Conservation (phyloP, 1,140 invertebrate genomes). For the Magallana gigas region DNA sequence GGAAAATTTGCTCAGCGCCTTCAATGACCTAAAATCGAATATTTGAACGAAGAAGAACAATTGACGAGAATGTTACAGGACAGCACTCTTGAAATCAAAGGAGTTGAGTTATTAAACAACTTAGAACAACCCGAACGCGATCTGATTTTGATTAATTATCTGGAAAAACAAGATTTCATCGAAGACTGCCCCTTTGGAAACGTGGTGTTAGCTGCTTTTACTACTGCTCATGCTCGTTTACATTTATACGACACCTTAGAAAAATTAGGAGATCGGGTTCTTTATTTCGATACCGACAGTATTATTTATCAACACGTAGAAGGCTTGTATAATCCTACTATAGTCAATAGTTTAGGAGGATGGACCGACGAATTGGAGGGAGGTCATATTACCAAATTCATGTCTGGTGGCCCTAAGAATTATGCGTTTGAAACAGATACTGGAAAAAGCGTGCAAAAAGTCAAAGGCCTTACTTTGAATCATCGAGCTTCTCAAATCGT, state of each 20-base stretch:
- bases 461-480: constrained; percentile 41
- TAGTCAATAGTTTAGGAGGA: neutral
- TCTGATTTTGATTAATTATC: neutral
- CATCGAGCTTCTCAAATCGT: neutral
- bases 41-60: neutral
- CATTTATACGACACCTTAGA: constrained; percentile 76
- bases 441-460: constrained; percentile 37
- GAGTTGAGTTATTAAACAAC: neutral
- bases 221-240: constrained; percentile 77
- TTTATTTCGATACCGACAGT: constrained; percentile 79
- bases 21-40: constrained; percentile 37
- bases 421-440: constrained; percentile 27
- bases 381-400: constrained; percentile 18
- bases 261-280: constrained; percentile 65
- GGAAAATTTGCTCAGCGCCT: constrained; percentile 41
- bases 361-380: constrained; percentile 37
- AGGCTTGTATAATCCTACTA: neutral
- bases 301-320: constrained; percentile 49
- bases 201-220: constrained; percentile 75
- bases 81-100: neutral
- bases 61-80: neutral
- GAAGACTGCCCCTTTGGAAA: constrained; percentile 55
- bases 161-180: neutral
- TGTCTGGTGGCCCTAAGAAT: constrained; percentile 36
- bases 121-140: neutral